Evolutionary conservation across 1,140 invertebrate genomes (phyloP), one percentile per base, ranked within the genome.

Genomic region (Hylaeus volcanicus): DNA sequence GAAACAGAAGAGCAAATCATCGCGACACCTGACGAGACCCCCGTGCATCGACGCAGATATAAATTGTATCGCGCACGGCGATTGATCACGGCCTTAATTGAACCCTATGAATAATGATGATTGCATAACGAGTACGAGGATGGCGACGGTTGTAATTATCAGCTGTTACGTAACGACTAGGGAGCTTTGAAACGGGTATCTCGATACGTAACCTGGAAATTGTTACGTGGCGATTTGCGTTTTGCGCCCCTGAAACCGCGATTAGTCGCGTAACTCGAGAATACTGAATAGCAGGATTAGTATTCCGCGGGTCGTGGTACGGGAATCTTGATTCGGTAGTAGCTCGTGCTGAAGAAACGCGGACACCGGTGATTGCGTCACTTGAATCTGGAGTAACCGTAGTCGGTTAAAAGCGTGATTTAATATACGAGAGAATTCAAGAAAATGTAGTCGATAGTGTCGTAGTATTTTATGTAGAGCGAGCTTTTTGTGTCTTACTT

Each of bases 31-130:
- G 43, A 43, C 15, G 5, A 53, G 4, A 43, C 1, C n/a, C 45
- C 43, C 41, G 43, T 45, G 37, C n/a, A 55, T 41, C 48, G 41
- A 2, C 41, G n/a, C 61, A 72, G 58, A 73, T 79, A 74, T 65
- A 61, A 66, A 58, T 65, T 70, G 61, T 9, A 74, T 48, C 51
- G 9, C 51, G 37, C 55, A 68, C 61, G 37, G 63, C 63, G 56
- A 84, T 81, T 70, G 56, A 79, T 83, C 65, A 55, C 61, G 72
- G 37, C 69, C 53, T 77, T 81, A 86, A 86, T 86, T 80, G 83
- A 69, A 58, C 39, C 55, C 48, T 39, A 58, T 55, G 77, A 61
- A 85, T 83, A 81, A 81, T 61, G 68, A 84, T 72, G 68, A 85
- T 74, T 72, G 51, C 63, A 45, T n/a, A 71, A 68, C 63, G 58